Percentiles rank a stretch among this genome's conserved stretches.
Conservation (phyloP, 1,140 invertebrate species). For the Plectrocnemia conspersa region DNA sequence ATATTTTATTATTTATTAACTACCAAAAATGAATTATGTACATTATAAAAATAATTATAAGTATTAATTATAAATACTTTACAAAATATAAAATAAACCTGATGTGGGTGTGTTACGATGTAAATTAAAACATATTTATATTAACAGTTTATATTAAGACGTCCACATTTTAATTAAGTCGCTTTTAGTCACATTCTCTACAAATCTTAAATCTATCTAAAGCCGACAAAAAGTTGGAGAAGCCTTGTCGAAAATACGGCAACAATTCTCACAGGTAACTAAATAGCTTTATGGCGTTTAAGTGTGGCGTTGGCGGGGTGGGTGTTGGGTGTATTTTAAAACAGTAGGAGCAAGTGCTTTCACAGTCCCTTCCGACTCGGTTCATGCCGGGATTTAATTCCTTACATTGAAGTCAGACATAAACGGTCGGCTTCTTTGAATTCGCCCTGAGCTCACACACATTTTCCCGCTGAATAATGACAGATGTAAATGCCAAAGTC, state of each 20-base stretch:
- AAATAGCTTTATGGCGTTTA: constrained; percentile 12
- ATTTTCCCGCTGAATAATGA: constrained; percentile 4
- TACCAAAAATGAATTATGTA: too few relatives aligned
- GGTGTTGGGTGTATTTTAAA: constrained; percentile 12
- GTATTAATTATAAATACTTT: too few relatives aligned
- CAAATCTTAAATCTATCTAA: too few relatives aligned
- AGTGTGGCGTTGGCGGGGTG: background rate
- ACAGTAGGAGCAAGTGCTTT: constrained; percentile 16
- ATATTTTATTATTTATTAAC: background rate
- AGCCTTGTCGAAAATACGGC: background rate
- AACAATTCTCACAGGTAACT: background rate
- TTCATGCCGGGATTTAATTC: constrained; percentile 15
- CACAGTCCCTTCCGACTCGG: constrained; percentile 11
- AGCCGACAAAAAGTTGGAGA: too few relatives aligned
- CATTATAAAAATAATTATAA: too few relatives aligned
- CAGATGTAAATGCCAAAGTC: constrained; percentile 1
- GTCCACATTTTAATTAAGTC: too few relatives aligned
- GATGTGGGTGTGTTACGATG: too few relatives aligned
- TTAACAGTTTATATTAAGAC: too few relatives aligned
- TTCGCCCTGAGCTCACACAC: constrained; percentile 2
- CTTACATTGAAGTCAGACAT: constrained; percentile 11
- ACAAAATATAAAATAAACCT: too few relatives aligned
- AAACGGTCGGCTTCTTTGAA: constrained; percentile 17
- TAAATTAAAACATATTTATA: too few relatives aligned
- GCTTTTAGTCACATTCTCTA: too few relatives aligned